phyloP scores from a whole-genome alignment of 2,888 invertebrate genomes.

The Keiferia lycopersicella region DNA sequence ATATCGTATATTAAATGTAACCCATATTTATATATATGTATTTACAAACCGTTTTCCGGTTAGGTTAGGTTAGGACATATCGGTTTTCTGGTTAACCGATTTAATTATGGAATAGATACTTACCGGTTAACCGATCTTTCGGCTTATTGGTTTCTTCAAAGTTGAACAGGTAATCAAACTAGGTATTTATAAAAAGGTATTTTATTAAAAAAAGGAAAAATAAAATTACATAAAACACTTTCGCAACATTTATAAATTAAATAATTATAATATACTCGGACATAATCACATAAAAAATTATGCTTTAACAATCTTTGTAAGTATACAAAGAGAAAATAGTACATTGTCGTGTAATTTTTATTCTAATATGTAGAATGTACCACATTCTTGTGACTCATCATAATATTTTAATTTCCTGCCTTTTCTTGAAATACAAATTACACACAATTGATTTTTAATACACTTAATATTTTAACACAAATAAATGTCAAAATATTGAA shows the following conservation, averaged over 20 bases:
- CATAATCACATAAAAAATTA: slow-evolving; percentile 65
- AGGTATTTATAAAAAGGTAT: slow-evolving; percentile 57
- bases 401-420: slow-evolving; percentile 1
- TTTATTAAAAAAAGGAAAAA: slow-evolving; percentile 64
- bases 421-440: slow-evolving; percentile 23
- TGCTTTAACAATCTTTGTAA: slow-evolving; percentile 63
- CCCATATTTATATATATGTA: no score
- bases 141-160: no score
- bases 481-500: neutral
- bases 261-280: slow-evolving; percentile 41
- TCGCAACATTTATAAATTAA: slow-evolving; percentile 73
- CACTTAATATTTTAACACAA: no score
- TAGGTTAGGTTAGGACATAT: neutral
- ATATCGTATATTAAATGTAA: no score
- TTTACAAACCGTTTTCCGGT: no score
- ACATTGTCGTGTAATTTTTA: slow-evolving; percentile 56
- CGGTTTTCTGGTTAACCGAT: neutral
- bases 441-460: slow-evolving; percentile 7
- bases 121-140: neutral
- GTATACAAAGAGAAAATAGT: slow-evolving; percentile 51
- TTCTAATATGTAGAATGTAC: neutral
- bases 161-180: slow-evolving; percentile 34
- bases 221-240: slow-evolving; percentile 72
- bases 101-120: neutral
- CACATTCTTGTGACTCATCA: neutral